Conservation (phyloP, 2,797 vertebrate species). For the Peromyscus attwateri region DNA sequence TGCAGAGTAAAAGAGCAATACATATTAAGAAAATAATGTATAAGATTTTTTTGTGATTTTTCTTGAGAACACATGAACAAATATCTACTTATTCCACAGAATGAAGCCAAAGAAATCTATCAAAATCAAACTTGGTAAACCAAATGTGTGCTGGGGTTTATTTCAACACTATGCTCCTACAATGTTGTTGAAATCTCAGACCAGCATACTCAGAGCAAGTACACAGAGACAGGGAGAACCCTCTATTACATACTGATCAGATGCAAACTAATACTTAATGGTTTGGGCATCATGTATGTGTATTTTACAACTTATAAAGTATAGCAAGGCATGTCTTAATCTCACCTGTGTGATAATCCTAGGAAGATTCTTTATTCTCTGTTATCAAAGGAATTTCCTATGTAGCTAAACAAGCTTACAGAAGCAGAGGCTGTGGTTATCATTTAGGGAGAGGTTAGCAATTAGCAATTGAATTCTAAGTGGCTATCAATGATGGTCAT, state of each 20-base stretch:
- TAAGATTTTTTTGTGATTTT: neutral
- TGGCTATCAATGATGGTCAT: no score
- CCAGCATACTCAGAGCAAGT: neutral
- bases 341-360: no score
- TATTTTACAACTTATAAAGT: no score
- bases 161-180: neutral
- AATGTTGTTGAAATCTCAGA: neutral
- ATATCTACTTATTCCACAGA: neutral
- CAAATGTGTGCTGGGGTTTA: neutral
- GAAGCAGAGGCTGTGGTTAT: no score
- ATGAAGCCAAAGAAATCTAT: neutral
- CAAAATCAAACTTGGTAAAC: neutral
- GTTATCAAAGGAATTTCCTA: no score
- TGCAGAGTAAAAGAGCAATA: neutral
- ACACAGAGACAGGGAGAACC: neutral
- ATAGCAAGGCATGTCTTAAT: no score
- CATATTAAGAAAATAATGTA: slow-evolving; percentile 52
- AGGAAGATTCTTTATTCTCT: no score
- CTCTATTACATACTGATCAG: neutral
- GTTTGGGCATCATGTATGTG: neutral
- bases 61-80: neutral
- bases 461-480: no score
- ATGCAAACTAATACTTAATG: neutral
- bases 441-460: no score
- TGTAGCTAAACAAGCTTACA: no score